Conservation (phyloP, 2,888 invertebrate species). For the Chydorus sphaericus region DNA sequence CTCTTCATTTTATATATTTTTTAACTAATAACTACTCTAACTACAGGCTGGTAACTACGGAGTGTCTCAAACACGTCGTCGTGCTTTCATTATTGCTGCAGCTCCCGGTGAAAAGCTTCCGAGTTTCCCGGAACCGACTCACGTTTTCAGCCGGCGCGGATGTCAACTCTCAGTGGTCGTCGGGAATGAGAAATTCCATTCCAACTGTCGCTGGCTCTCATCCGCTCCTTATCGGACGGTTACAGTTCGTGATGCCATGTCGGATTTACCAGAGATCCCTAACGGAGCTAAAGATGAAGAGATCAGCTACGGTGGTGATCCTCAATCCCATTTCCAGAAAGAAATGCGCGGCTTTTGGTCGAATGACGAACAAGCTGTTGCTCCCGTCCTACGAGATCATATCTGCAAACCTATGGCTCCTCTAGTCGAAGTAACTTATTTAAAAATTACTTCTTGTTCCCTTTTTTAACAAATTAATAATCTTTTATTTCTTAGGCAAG, state of each 20-base stretch:
- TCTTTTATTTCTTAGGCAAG: no score
- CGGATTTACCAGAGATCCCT: constrained; percentile 57
- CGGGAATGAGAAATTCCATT: constrained; percentile 38
- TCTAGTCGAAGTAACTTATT: constrained; percentile 58
- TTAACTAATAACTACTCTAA: no score
- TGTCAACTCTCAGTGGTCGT: constrained; percentile 45
- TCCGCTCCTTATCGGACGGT: constrained; percentile 62
- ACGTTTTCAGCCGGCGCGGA: constrained; percentile 56
- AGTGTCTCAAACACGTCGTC: constrained; percentile 61
- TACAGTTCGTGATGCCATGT: constrained; percentile 67
- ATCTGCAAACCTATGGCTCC: constrained; percentile 72
- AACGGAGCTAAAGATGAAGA: constrained; percentile 54
- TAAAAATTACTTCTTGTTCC: no score
- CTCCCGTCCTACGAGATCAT: constrained; percentile 46
- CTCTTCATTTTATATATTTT: no score
- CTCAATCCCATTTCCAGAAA: constrained; percentile 60
- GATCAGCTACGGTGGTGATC: constrained; percentile 53
- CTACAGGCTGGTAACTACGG: constrained; percentile 79
- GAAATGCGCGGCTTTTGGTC: constrained; percentile 28
- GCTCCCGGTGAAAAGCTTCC: constrained; percentile 63
- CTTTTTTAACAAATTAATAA: no score
- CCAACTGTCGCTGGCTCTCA: constrained; percentile 37
- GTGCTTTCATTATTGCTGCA: constrained; percentile 63
- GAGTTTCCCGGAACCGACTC: constrained; percentile 58
- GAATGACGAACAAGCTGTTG: background rate